Percentiles rank a stretch among this genome's conserved stretches.
Conservation (phyloP, 2,888 invertebrate genomes). For the Hybos culiciformis region DNA sequence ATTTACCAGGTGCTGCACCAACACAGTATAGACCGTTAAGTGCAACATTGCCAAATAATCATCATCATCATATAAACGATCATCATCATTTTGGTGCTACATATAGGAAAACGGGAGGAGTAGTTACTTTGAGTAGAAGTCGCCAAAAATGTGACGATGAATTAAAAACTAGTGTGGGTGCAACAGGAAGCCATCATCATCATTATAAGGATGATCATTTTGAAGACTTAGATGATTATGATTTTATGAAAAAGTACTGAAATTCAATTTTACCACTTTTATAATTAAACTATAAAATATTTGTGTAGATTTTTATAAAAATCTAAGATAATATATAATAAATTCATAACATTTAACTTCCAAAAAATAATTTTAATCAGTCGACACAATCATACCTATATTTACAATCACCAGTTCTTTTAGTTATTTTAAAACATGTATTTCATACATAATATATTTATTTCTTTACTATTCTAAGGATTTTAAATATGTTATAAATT, state of each 20-base stretch:
- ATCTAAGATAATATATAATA: too few relatives aligned
- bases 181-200: conserved; percentile 14
- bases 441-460: too few relatives aligned
- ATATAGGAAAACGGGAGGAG: conserved; percentile 10
- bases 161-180: conserved; percentile 20
- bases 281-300: background rate
- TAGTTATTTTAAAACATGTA: too few relatives aligned
- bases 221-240: conserved; percentile 29
- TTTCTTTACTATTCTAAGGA: too few relatives aligned
- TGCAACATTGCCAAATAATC: conserved; percentile 17
- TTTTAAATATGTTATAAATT: too few relatives aligned
- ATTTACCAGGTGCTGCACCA: conserved; percentile 26
- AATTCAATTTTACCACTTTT: conserved; percentile 4
- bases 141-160: conserved; percentile 16
- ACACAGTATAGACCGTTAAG: conserved; percentile 29
- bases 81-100: conserved; percentile 23
- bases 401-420: too few relatives aligned
- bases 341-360: too few relatives aligned
- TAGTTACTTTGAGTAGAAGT: conserved; percentile 20
- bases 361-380: too few relatives aligned
- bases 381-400: too few relatives aligned
- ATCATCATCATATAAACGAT: conserved; percentile 12
- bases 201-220: conserved; percentile 19
- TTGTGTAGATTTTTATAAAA: background rate
- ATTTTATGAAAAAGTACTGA: conserved; percentile 27